These are phyloP conservation scores for Chloromyia formosa DNA, from an alignment of 2,888 invertebrate genomes.

Conservation along the genomic window DNA sequence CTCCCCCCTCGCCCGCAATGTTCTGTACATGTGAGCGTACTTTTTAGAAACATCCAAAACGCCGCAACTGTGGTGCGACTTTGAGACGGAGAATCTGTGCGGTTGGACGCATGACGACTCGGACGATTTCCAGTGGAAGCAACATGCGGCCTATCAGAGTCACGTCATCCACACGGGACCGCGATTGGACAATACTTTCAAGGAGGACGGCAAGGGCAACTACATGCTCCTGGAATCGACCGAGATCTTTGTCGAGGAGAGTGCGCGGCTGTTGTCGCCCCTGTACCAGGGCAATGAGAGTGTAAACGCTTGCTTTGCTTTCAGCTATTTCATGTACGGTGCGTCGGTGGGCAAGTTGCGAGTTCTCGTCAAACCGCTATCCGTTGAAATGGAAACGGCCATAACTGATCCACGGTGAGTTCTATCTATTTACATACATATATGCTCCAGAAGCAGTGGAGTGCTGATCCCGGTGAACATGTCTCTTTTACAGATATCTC, in stretches of 20 bases:
- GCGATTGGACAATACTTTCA: constrained; percentile 77
- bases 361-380: constrained; percentile 66
- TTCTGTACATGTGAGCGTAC: too few relatives aligned
- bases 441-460: neutral
- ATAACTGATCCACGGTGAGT: constrained; percentile 48
- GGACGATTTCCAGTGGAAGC: constrained; percentile 79
- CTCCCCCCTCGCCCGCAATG: too few relatives aligned
- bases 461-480: too few relatives aligned
- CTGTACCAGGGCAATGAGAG: constrained; percentile 67
- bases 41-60: constrained; percentile 47
- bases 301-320: constrained; percentile 68
- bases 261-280: constrained; percentile 79
- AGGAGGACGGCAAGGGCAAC: constrained; percentile 70
- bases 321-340: constrained; percentile 86
- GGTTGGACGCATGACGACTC: constrained; percentile 79
- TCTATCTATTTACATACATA: neutral
- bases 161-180: constrained; percentile 71
- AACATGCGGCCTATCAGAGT: constrained; percentile 56
- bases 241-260: constrained; percentile 69
- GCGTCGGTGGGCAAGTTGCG: constrained; percentile 67
- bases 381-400: constrained; percentile 53
- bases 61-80: constrained; percentile 56
- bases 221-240: constrained; percentile 87
- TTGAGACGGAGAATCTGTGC: constrained; percentile 69
- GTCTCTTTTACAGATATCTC: constrained; percentile 58